phyloP scores from a whole-genome alignment of 1,140 invertebrate species.

The Drosophila paulistorum region DNA sequence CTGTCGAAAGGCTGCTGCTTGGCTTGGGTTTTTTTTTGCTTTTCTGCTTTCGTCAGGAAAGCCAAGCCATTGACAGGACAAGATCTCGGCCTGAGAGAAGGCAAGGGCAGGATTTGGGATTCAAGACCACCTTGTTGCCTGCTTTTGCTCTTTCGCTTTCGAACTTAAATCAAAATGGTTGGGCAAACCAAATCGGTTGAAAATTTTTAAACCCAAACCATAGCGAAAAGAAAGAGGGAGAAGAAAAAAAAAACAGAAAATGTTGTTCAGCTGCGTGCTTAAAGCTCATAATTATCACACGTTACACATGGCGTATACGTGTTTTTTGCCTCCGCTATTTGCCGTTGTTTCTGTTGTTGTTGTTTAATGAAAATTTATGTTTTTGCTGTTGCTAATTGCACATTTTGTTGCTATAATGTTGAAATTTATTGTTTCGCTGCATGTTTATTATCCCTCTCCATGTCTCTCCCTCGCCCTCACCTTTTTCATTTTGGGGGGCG shows the following conservation, averaged over 20 bases:
- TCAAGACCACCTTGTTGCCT: neutral
- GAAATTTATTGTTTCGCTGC: constrained; percentile 71
- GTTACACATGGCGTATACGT: constrained; percentile 56
- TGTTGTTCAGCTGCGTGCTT: constrained; percentile 50
- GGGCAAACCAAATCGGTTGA: neutral
- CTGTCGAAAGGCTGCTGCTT: constrained; percentile 47
- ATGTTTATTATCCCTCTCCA: constrained; percentile 59
- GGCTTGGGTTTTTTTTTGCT: constrained; percentile 36
- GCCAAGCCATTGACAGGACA: constrained; percentile 45
- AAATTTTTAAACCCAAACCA: constrained; percentile 1
- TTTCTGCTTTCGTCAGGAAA: constrained; percentile 42
- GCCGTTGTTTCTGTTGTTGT: constrained; percentile 37
- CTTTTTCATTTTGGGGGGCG: constrained; percentile 8
- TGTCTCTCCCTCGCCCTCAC: neutral
- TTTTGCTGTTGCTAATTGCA: constrained; percentile 69
- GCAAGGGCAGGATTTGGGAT: neutral
- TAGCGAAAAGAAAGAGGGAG: neutral
- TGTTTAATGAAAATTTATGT: constrained; percentile 71
- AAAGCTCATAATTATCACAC: constrained; percentile 67
- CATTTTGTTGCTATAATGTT: constrained; percentile 51
- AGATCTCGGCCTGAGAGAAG: neutral
- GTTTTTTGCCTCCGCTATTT: constrained; percentile 27
- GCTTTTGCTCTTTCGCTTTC: constrained; percentile 38
- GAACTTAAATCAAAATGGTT: constrained; percentile 2
- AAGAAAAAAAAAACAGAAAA: neutral